These are phyloP conservation scores for Hypomesus transpacificus DNA, from an alignment of 2,113 vertebrate species.

Conservation along the genomic window DNA sequence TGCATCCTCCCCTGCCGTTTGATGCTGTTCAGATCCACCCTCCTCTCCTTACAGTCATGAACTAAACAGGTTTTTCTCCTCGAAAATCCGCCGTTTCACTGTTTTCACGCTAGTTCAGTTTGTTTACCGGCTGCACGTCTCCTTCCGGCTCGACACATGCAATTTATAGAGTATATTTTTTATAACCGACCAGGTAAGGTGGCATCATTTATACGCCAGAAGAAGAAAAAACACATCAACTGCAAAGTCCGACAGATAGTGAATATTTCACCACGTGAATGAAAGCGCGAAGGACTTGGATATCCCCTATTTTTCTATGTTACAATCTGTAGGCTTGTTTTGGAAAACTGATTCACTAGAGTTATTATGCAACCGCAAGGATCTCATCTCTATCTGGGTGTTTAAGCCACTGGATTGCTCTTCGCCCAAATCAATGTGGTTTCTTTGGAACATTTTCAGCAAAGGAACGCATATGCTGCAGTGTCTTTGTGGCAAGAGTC, in stretches of 20 bases:
- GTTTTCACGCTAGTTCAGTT: slow-evolving; percentile 83
- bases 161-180: slow-evolving; percentile 73
- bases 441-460: slow-evolving; percentile 99
- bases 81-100: slow-evolving; percentile 79
- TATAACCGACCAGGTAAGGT: slow-evolving; percentile 74
- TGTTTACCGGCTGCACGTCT: slow-evolving; percentile 69
- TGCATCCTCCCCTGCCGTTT: slow-evolving; percentile 88
- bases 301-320: slow-evolving; percentile 86
- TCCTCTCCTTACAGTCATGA: slow-evolving; percentile 82
- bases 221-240: slow-evolving; percentile 76
- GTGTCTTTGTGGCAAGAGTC: slow-evolving; percentile 99
- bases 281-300: slow-evolving; percentile 88
- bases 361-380: slow-evolving; percentile 99
- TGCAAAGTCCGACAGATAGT: slow-evolving; percentile 86
- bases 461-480: slow-evolving; percentile 99
- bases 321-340: slow-evolving; percentile 89
- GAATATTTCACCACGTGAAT: slow-evolving; percentile 85
- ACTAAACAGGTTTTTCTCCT: slow-evolving; percentile 87
- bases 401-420: slow-evolving; percentile 99
- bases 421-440: slow-evolving; percentile 99
- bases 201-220: slow-evolving; percentile 80
- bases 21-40: slow-evolving; percentile 94
- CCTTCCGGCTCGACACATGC: slow-evolving; percentile 74
- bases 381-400: slow-evolving; percentile 97
- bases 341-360: slow-evolving; percentile 93